Base-by-base conservation (phyloP, 2,888 invertebrate genomes). In the Scelioninae gen. 1 region DNA sequence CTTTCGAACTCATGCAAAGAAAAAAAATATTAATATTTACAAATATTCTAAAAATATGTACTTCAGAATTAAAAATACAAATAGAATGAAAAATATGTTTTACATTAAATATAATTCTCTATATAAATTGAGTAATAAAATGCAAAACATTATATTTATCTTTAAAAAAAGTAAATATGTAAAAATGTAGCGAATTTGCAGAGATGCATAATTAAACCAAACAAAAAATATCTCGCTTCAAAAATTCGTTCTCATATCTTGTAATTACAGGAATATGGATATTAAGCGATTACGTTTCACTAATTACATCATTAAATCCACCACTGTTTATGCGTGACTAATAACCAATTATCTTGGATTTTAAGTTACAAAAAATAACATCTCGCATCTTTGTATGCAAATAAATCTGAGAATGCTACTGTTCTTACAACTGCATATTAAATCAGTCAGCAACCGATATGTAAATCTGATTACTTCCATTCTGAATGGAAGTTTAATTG, bases 401-500 rank as follows among this genome's bases (percentile, higher is more conserved):
- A 74, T 74, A 47, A 47, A 65, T 65, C 47, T 55, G 63, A 49
- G 38, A 38, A 40, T 51, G 53, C 56, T 71, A 55, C 72, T 60
- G 40, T 49, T 65, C 51, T 76, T 58, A 60, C 56, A 47, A 38
- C 47, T 29, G 53, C 38, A 34, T 58, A 68, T 77, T 77, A 69
- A 68, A 71, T 71, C 62, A 71, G 63, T 71, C 78, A 78, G 40
- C 32, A 60, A 53, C 51, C 53, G 76, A 76, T 60, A 62, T 62
- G 68, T 43, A 68, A 58, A 76, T 65, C 47, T 13, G 58, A 65
- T 63, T n/a, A n/a, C n/a, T n/a, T n/a, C 32, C 38, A 16, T 49
- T 68, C 13, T 49, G 68, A 60, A 71, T 56, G 47, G 32, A 72
- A 51, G 47, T 75, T 82, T 68, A 75, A 78, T 82, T 75, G 65